Conservation (phyloP, 2,888 invertebrate genomes). For the Pachydiplax longipennis region DNA sequence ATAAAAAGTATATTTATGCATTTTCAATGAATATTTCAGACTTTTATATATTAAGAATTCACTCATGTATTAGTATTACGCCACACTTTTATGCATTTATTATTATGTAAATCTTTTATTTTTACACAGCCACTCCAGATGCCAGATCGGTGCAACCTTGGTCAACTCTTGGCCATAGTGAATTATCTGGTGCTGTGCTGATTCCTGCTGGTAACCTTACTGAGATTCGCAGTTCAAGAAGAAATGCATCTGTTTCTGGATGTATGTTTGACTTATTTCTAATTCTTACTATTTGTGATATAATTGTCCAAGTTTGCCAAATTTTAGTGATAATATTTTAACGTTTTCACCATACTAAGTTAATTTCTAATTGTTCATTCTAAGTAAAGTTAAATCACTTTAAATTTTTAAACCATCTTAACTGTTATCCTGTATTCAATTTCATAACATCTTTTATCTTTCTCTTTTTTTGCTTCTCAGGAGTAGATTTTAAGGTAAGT, state of each 20-base stretch:
- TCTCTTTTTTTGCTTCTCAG: background rate
- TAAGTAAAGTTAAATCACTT: no score
- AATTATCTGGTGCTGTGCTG: conserved; percentile 2
- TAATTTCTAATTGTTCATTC: no score
- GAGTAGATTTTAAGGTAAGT: background rate
- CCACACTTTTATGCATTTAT: background rate
- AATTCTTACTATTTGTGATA: background rate
- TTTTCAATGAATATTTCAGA: no score
- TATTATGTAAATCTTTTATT: background rate
- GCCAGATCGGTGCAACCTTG: conserved; percentile 12
- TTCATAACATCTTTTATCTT: background rate
- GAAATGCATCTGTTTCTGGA: conserved; percentile 8
- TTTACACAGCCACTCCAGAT: background rate
- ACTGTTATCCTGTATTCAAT: no score
- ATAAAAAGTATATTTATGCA: no score
- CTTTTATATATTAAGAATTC: no score
- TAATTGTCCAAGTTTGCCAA: no score
- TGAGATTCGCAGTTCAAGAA: background rate
- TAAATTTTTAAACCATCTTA: no score
- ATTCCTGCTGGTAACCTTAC: conserved; percentile 12
- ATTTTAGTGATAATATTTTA: no score
- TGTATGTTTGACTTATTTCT: background rate
- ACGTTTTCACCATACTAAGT: no score
- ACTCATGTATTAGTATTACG: no score
- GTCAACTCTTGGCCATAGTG: background rate